These are phyloP conservation scores for Tetragonisca angustula DNA, from an alignment of 2,888 invertebrate species.

Conservation along the genomic window DNA sequence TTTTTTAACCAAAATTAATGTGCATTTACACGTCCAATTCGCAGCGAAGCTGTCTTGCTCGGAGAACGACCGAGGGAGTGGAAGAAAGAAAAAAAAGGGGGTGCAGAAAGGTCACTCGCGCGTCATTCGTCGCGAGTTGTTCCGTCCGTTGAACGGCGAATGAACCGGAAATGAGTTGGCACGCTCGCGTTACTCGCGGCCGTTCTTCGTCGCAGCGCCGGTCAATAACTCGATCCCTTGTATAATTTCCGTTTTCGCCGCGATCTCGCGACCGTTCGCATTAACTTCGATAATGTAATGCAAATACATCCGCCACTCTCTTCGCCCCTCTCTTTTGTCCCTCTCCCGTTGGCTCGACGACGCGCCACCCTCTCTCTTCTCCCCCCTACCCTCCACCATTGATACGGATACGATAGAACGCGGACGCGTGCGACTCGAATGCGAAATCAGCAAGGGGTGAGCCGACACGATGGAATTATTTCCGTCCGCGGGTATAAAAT, in stretches of 20 bases:
- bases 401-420: constrained; percentile 34
- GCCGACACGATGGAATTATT: constrained; percentile 44
- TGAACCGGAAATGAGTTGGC: constrained; percentile 73
- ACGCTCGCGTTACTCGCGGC: constrained; percentile 67
- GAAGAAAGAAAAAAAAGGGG: background rate
- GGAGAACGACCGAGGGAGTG: background rate
- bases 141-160: constrained; percentile 53
- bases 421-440: constrained; percentile 21
- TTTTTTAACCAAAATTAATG: constrained; percentile 6
- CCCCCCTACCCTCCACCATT: too few relatives aligned
- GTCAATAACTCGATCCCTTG: constrained; percentile 71
- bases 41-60: background rate
- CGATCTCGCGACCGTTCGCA: constrained; percentile 56
- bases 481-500: constrained; percentile 43
- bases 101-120: constrained; percentile 49
- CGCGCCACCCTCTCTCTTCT: background rate
- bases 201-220: constrained; percentile 65
- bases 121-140: constrained; percentile 51
- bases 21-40: constrained; percentile 50
- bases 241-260: constrained; percentile 73
- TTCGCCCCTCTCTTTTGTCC: background rate
- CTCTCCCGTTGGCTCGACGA: background rate
- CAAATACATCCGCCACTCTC: constrained; percentile 39
- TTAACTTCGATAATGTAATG: constrained; percentile 58
- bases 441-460: constrained; percentile 11